Evolutionary conservation across 2,888 invertebrate genomes (phyloP).

Genomic region (Cybosia mesomella): DNA sequence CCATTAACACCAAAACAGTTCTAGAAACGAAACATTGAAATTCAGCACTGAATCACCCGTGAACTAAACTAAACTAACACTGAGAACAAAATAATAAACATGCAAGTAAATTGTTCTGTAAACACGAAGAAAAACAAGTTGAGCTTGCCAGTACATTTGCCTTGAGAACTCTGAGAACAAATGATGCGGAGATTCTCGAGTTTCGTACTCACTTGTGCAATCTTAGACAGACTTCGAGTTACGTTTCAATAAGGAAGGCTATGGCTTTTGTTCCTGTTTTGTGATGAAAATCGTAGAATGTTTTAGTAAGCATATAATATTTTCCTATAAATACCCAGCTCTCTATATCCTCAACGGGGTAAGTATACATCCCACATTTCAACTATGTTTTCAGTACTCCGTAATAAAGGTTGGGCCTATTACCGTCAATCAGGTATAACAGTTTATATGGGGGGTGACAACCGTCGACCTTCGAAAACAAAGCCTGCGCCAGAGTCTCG

Average conservation of each 20-base stretch:
- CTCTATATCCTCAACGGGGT: neutral
- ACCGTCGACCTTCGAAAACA: too few relatives aligned
- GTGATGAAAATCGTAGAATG: constrained; percentile 1
- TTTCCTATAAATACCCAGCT: neutral
- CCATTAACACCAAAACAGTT: neutral
- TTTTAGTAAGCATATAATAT: neutral
- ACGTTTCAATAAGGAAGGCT: constrained; percentile 37
- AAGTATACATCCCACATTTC: neutral
- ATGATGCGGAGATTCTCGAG: constrained; percentile 44
- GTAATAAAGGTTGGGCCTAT: neutral
- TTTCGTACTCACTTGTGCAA: constrained; percentile 29
- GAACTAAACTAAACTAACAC: neutral
- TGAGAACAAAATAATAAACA: constrained; percentile 22
- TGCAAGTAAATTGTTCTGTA: constrained; percentile 24
- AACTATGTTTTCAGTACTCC: neutral
- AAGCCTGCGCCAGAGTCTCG: too few relatives aligned
- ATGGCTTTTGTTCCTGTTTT: constrained; percentile 3
- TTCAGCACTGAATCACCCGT: neutral
- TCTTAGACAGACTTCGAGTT: constrained; percentile 36
- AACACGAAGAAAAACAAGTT: constrained; percentile 34
- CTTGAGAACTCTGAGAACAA: constrained; percentile 46
- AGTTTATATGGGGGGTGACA: too few relatives aligned
- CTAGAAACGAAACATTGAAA: neutral
- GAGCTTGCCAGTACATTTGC: constrained; percentile 47
- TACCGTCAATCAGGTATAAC: too few relatives aligned